A percentile compares a stretch with the other conserved stretches of the same genome.
Evolutionary conservation across 2,113 vertebrate genomes (phyloP).

Genomic region (Ammodytes dubius): DNA sequence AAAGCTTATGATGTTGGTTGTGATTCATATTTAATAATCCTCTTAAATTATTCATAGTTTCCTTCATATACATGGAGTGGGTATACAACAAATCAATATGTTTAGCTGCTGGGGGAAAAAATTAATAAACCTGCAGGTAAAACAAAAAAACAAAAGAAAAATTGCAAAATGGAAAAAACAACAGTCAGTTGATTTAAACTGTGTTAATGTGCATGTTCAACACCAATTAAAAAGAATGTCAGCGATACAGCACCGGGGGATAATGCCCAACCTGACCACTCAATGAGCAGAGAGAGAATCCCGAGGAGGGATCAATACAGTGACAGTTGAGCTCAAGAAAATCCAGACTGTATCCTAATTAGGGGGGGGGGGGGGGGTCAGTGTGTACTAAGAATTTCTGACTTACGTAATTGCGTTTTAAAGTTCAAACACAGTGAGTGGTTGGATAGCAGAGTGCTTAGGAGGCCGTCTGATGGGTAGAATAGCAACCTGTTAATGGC

Average conservation of each 20-base stretch:
- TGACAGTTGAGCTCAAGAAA: conserved; percentile 79
- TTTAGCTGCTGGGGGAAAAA: conserved; percentile 34
- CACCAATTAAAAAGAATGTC: conserved; percentile 33
- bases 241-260: conserved; percentile 20
- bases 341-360: conserved; percentile 81
- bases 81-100: conserved; percentile 60
- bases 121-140: conserved; percentile 20
- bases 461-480: conserved; percentile 71
- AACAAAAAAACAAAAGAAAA: not conserved
- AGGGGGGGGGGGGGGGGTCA: conserved; percentile 71
- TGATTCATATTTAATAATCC: conserved; percentile 79
- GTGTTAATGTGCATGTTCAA: conserved; percentile 32
- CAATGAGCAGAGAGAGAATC: conserved; percentile 41
- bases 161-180: not conserved
- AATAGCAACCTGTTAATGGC: conserved; percentile 85
- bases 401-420: conserved; percentile 77
- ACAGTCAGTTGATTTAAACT: conserved; percentile 4
- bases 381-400: conserved; percentile 63
- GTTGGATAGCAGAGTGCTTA: conserved; percentile 65
- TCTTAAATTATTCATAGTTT: conserved; percentile 76
- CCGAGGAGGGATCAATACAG: conserved; percentile 77
- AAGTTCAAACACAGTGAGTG: conserved; percentile 72
- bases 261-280: conserved; percentile 40
- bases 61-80: conserved; percentile 63
- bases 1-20: conserved; percentile 60